Base-by-base conservation (phyloP, 53 echinoderm and acorn worm genomes). In the Pentamera pediparva region DNA sequence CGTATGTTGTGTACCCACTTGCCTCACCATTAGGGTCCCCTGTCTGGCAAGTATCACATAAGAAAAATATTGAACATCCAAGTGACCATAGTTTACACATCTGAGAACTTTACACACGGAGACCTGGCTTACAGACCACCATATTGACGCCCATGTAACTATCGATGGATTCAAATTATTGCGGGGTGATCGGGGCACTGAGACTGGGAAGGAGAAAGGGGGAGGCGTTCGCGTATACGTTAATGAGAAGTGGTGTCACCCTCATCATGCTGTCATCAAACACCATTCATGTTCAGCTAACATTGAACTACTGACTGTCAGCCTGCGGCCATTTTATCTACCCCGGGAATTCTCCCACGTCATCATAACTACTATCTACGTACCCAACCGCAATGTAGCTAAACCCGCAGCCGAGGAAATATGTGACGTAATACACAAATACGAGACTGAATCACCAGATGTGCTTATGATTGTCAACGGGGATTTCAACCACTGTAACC, bases 111-210 rank as follows among this genome's bases (percentile, higher is more conserved):
- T 19, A 18, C 39, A 38, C 11, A 37, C 64, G 5, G 64, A 37
- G 10, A 64, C 64, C 19, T 64, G 64, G 59, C 39, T 75, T 2
- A 75, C 10, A 2, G 59, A 59, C 33, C 39, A 37, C 27, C 76
- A 75, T n/a, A 37, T 38, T 32, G 76, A 75, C 25, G 27, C 58
- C 13, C 59, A 75, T 59, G 32, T 37, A 5, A 2, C 26, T 2
- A 40, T 75, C 11, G 59, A 59, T 17, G 76, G 76, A 5, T 75
- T 75, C 59, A 37, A 37, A 59, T 36, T 40, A 39, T 12, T 75
- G 3, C 76, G 76, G 29, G 76, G 59, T 19, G 76, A 75, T 75
- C 59, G 76, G 15, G 39, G 59, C 2, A 3, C 26, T 37, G 76
- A 75, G 5, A 39, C 76, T 11, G 60, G 60, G 6, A 75, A 75